phyloP scores from a whole-genome alignment of 2,113 vertebrate genomes.

The Plecotus auritus region DNA sequence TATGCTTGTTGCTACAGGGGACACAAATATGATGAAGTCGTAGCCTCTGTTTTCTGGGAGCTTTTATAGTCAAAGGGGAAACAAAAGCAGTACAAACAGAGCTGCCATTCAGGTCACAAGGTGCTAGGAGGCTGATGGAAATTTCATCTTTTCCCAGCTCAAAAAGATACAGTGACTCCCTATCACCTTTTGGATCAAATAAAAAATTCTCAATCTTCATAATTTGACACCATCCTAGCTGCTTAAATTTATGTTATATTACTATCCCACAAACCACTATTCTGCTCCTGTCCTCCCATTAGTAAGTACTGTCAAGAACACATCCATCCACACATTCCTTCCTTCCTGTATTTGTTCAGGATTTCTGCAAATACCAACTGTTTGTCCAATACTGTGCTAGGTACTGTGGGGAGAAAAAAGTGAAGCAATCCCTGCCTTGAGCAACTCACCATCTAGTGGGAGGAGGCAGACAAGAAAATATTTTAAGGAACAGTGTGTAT shows the following conservation, averaged over 20 bases:
- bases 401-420: not conserved
- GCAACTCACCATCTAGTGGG: not conserved
- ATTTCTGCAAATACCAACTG: not conserved
- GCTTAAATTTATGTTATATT: not conserved
- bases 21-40: constrained; percentile 45
- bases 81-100: not conserved
- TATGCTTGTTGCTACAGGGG: constrained; percentile 33
- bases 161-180: not conserved
- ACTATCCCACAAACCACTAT: not conserved
- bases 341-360: not conserved
- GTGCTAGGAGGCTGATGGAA: not conserved
- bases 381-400: not conserved
- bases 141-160: not conserved
- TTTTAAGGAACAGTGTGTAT: not conserved
- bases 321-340: not conserved
- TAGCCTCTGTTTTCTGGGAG: constrained; percentile 6
- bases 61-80: constrained; percentile 37
- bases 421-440: not conserved
- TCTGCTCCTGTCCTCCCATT: not conserved
- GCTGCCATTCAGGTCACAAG: constrained; percentile 28
- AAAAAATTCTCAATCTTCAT: not conserved
- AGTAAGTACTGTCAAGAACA: not conserved
- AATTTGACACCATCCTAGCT: not conserved
- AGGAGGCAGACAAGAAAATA: not conserved
- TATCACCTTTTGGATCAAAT: constrained; percentile 10